Base-by-base conservation (phyloP, 2,888 invertebrate species). In the Azorinus chamasolen region DNA sequence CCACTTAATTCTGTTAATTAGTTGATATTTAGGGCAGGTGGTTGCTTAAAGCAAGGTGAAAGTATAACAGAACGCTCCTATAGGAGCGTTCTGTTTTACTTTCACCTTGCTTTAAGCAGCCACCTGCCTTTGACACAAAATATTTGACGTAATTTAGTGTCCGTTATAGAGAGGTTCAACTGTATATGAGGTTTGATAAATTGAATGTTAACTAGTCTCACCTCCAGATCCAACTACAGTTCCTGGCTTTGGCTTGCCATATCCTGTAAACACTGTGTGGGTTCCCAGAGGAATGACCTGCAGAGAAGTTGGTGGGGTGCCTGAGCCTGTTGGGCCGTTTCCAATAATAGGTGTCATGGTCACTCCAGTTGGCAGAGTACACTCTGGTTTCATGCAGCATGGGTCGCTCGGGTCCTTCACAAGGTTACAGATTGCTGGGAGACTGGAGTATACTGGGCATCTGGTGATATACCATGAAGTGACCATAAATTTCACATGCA, bases 311-410 rank as follows among this genome's bases (percentile, higher is more conserved):
- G 87, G 86, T 45, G 86, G 82, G 32, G 84, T 79, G 20, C 76
- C 80, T 3, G 83, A 80, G 20, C 57, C 63, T 8, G 80, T 64
- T 18, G 80, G 71, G 41, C 73, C 66, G 18, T 74, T 79, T 22
- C 69, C 69, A 16, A 54, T 80, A 18, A 80, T 84, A 10, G 85
- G 88, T 8, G 61, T 63, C 18, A 85, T 61, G 1, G 80, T 78
- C 12, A 43, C 63, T 6, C 85, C 83, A 27, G 46, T 45, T 25
- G 65, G 64, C 1, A 79, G 66, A 12, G 66, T 82, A 65, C 88
- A 89, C 32, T 70, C 58, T 22, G 87, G 87, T 58, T 77, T 79
- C 80, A 83, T 82, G 70, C 88, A 89, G 69, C 88, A 88, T n/a
- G 53, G 12, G 72, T 87, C 83, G 20, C 63, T 64, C 32, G 87